Evolutionary conservation across 2,797 vertebrate species (phyloP).

Genomic region (Periparus ater): DNA sequence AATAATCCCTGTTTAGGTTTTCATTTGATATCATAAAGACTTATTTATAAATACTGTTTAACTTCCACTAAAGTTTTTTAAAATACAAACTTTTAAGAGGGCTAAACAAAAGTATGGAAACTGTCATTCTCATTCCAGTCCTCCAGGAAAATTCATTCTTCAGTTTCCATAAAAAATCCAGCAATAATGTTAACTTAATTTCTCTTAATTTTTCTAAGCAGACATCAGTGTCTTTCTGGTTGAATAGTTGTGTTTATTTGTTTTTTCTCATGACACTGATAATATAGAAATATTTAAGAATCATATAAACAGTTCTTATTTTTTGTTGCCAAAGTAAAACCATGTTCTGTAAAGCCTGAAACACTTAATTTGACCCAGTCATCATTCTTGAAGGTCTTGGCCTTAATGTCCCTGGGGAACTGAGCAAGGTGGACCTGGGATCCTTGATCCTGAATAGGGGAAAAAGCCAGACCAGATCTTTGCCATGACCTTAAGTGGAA

Average conservation of each 20-base stretch:
- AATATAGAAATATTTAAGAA: neutral
- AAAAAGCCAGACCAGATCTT: neutral
- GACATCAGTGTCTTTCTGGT: neutral
- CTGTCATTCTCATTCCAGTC: neutral
- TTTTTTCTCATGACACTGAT: neutral
- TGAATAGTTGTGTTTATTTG: neutral
- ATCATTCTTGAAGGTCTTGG: rapidly evolving
- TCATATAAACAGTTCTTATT: neutral
- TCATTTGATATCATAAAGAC: neutral
- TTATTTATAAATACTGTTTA: neutral
- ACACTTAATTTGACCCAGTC: neutral
- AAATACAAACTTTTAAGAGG: neutral
- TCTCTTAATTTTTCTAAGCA: neutral
- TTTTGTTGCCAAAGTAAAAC: neutral
- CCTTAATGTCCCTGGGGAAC: neutral
- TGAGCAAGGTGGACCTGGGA: neutral
- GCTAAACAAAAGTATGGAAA: neutral
- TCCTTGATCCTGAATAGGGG: neutral
- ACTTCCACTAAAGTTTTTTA: neutral
- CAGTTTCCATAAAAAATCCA: neutral
- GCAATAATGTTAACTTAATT: neutral
- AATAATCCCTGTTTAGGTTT: neutral
- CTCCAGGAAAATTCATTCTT: neutral
- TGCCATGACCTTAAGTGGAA: neutral
- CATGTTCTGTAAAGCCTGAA: neutral